Conservation (phyloP, 2,888 invertebrate genomes). For the Trichopria drosophilae region DNA sequence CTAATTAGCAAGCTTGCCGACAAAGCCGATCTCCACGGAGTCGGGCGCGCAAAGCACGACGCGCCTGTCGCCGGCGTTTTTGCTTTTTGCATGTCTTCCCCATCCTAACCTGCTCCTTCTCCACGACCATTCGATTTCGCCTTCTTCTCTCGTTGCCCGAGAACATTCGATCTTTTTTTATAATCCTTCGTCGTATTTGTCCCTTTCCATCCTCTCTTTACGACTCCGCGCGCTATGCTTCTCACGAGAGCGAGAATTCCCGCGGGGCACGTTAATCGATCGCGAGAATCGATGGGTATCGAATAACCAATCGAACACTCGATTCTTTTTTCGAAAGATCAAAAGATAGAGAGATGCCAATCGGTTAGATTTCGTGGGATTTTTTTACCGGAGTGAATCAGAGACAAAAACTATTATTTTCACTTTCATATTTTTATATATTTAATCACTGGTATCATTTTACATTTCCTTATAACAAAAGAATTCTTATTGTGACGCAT, state of each 20-base stretch:
- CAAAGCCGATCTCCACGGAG: constrained; percentile 53
- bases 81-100: constrained; percentile 41
- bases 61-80: constrained; percentile 51
- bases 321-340: neutral
- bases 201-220: constrained; percentile 47
- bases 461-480: no score
- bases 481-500: no score
- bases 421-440: no score
- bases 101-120: constrained; percentile 36
- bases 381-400: no score
- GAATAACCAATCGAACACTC: constrained; percentile 17
- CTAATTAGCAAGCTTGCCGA: constrained; percentile 58
- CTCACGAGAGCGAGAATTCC: constrained; percentile 46
- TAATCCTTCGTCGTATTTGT: constrained; percentile 44
- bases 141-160: constrained; percentile 34
- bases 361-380: no score
- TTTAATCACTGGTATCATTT: no score
- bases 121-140: constrained; percentile 42
- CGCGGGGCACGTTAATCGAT: constrained; percentile 5
- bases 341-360: no score
- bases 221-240: constrained; percentile 47
- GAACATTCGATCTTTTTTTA: constrained; percentile 43
- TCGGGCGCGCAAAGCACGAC: constrained; percentile 34
- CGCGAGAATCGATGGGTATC: constrained; percentile 33
- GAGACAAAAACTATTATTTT: no score